Percentiles rank a stretch among this genome's conserved stretches.
phyloP scores from a whole-genome alignment of 2,888 invertebrate genomes.

The Plebejus anna region DNA sequence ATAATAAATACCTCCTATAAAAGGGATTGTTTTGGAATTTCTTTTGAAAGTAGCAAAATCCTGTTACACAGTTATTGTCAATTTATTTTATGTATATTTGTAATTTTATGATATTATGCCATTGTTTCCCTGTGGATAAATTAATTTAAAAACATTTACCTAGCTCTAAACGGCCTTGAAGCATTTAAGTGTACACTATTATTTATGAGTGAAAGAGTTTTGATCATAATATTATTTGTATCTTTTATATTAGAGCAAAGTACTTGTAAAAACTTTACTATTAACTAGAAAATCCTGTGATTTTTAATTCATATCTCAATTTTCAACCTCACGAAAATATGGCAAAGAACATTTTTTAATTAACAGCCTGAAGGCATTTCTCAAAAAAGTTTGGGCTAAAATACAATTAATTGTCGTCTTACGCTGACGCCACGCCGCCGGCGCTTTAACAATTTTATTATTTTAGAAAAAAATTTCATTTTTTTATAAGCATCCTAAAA shows the following conservation, averaged over 20 bases:
- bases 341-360: background rate
- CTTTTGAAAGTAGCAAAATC: background rate
- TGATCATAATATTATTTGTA: background rate
- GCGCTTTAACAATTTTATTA: background rate
- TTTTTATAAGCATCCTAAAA: background rate
- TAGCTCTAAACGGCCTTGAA: background rate
- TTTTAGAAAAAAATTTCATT: background rate
- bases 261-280: too few species aligned
- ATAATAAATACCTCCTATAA: background rate
- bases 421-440: background rate
- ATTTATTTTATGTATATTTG: conserved; percentile 2
- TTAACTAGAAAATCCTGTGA: background rate
- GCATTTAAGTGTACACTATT: background rate
- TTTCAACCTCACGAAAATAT: background rate
- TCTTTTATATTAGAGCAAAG: too few species aligned
- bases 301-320: background rate
- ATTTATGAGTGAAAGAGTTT: background rate
- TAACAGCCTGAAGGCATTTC: background rate
- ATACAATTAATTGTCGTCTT: conserved; percentile 8
- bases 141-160: background rate
- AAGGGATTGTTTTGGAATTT: conserved; percentile 12
- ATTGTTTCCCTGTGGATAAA: background rate
- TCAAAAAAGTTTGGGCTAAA: conserved; percentile 3
- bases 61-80: background rate
- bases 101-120: background rate